Evolutionary conservation across 2,113 vertebrate species (phyloP).

Genomic region (Esox niger): DNA sequence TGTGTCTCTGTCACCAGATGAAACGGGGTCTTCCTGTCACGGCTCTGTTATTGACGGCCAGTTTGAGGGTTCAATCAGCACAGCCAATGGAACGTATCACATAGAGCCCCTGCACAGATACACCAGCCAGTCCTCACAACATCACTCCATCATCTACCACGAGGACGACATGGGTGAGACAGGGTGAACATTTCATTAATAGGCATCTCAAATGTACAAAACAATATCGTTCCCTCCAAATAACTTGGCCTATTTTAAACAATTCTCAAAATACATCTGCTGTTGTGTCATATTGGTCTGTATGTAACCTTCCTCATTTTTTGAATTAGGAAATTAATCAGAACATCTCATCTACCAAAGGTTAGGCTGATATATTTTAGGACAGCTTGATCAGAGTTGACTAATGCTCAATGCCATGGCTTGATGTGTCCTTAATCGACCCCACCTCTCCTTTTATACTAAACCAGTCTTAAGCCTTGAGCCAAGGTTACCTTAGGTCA

Average conservation of each 20-base stretch:
- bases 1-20: conserved; percentile 59
- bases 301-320: no score
- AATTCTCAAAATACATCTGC: background rate
- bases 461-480: background rate
- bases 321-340: no score
- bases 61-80: conserved; percentile 78
- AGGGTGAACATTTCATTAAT: background rate
- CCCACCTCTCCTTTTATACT: conserved; percentile 4
- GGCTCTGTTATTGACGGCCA: conserved; percentile 74
- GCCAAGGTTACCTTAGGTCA: conserved; percentile 10
- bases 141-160: conserved; percentile 80
- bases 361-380: no score
- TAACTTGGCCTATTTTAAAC: background rate
- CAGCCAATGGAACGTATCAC: conserved; percentile 73
- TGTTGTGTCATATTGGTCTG: background rate
- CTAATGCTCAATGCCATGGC: background rate
- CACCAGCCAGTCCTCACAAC: conserved; percentile 26
- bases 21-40: conserved; percentile 71
- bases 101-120: conserved; percentile 66
- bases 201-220: background rate
- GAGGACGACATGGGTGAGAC: conserved; percentile 76
- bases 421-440: background rate
- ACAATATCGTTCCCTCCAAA: no score
- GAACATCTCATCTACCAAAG: no score
- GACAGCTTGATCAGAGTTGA: no score